Evolutionary conservation across 2,888 invertebrate species (phyloP).

Genomic region (Eutolmus rufibarbis): DNA sequence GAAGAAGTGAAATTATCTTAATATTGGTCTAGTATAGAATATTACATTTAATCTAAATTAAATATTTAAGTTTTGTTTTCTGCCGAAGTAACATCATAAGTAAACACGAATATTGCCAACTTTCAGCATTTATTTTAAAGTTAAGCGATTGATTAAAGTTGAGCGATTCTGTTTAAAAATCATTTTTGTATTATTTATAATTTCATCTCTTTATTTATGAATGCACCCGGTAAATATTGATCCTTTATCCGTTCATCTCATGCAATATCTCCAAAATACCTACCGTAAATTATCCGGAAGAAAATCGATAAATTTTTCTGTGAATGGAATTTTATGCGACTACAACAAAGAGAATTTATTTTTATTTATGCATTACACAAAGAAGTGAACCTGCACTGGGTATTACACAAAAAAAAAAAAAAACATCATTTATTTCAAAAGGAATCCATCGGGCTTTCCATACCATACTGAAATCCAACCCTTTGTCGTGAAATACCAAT

Average conservation of each 20-base stretch:
- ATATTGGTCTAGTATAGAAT: no score
- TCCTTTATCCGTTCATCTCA: not conserved
- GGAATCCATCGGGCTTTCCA: not conserved
- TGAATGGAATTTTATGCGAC: not conserved
- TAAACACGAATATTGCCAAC: no score
- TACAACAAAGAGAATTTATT: not conserved
- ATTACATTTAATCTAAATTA: no score
- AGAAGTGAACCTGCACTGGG: not conserved
- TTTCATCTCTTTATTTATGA: not conserved
- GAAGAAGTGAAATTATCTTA: no score
- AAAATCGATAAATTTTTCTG: not conserved
- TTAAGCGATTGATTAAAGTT: no score
- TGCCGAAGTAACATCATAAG: no score
- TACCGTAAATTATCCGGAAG: not conserved
- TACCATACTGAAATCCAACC: not conserved
- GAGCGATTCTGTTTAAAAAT: not conserved
- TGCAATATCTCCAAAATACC: not conserved
- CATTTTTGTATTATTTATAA: not conserved
- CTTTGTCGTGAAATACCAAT: not conserved
- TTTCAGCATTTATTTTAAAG: no score
- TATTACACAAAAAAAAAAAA: not conserved
- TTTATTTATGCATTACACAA: not conserved
- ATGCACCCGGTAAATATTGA: not conserved
- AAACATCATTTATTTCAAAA: not conserved
- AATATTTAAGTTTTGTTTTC: no score